Evolutionary conservation across 1,140 invertebrate species (phyloP).

Genomic region (Dolichoris vasculosae): DNA sequence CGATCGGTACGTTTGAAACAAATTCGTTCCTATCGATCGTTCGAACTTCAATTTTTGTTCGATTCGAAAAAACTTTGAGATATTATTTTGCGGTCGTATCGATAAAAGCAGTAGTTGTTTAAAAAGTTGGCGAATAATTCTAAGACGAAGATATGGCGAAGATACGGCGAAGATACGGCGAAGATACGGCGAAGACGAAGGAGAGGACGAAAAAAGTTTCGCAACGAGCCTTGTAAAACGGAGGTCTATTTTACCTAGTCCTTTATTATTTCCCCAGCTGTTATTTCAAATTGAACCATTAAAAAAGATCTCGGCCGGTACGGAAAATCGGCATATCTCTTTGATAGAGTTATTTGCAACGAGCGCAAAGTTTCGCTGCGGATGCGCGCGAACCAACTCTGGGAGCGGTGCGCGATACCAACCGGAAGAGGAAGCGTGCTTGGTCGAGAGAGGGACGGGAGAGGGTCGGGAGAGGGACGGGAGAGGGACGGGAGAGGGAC

Average conservation of each 20-base stretch:
- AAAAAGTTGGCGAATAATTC: too few relatives aligned
- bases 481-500: not conserved
- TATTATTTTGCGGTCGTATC: too few relatives aligned
- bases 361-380: not conserved
- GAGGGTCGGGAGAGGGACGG: not conserved
- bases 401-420: not conserved
- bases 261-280: not conserved
- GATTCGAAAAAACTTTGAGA: too few relatives aligned
- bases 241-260: not conserved
- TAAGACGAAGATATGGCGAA: too few relatives aligned
- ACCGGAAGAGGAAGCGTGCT: slow-evolving; percentile 42
- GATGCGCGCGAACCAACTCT: not conserved
- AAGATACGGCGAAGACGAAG: too few relatives aligned
- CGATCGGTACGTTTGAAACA: too few relatives aligned
- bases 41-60: too few relatives aligned
- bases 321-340: not conserved
- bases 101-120: too few relatives aligned
- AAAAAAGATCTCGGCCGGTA: not conserved
- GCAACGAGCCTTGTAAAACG: too few relatives aligned
- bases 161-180: too few relatives aligned
- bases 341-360: not conserved
- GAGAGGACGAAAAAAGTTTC: too few relatives aligned
- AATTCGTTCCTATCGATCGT: too few relatives aligned
- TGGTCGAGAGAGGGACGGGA: not conserved
- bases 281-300: not conserved